A percentile compares a stretch with the other conserved stretches of the same genome.
Conservation (phyloP, 2,113 vertebrate species). For the Prolemur simus region DNA sequence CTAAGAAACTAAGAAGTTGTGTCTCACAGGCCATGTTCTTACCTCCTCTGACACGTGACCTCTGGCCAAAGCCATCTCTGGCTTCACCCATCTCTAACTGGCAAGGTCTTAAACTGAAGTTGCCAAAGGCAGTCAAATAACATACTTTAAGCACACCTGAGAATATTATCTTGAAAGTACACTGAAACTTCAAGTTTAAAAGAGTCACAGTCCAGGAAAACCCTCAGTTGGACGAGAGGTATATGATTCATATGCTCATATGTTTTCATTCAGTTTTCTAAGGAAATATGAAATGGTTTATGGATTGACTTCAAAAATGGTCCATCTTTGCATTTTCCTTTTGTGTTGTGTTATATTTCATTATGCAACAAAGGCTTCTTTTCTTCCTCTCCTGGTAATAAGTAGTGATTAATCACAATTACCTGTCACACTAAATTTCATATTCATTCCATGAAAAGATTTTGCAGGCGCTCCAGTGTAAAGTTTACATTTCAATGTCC, state of each 20-base stretch:
- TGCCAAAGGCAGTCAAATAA: background rate
- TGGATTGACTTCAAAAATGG: slow-evolving; percentile 43
- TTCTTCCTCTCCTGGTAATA: slow-evolving; percentile 60
- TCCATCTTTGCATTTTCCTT: slow-evolving; percentile 40
- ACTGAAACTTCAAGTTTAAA: background rate
- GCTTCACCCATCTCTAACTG: background rate
- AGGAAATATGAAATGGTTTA: slow-evolving; percentile 51
- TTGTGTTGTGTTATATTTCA: slow-evolving; percentile 66
- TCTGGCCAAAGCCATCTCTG: background rate
- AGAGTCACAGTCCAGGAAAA: slow-evolving; percentile 54
- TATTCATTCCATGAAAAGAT: slow-evolving; percentile 72
- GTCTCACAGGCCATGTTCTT: background rate
- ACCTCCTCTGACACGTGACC: background rate
- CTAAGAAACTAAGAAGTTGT: background rate
- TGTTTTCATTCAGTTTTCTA: slow-evolving; percentile 33
- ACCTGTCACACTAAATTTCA: slow-evolving; percentile 80
- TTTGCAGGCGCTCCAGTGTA: slow-evolving; percentile 61
- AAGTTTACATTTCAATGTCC: slow-evolving; percentile 80
- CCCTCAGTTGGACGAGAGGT: slow-evolving; percentile 39
- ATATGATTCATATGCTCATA: slow-evolving; percentile 20
- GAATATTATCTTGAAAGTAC: background rate
- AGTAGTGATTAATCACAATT: slow-evolving; percentile 77
- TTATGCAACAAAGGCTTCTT: slow-evolving; percentile 58
- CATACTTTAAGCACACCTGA: background rate
- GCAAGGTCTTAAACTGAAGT: background rate